phyloP scores from a whole-genome alignment of 2,888 invertebrate genomes.

The Agrotis clavis region DNA sequence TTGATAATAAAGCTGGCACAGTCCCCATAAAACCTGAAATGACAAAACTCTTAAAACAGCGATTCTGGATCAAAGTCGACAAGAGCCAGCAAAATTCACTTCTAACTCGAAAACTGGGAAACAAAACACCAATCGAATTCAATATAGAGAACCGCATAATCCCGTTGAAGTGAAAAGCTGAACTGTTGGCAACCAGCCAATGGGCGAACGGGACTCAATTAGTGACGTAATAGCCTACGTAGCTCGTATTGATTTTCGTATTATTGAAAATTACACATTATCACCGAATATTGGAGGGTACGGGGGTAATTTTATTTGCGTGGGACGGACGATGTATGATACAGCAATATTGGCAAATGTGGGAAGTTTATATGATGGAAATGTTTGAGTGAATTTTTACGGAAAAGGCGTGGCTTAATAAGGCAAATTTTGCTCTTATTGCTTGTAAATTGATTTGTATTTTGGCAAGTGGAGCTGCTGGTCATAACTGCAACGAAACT shows the following conservation, averaged over 20 bases:
- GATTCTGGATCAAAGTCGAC: conserved; percentile 37
- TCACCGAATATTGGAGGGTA: conserved; percentile 51
- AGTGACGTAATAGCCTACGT: conserved; percentile 78
- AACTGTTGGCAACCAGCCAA: conserved; percentile 74
- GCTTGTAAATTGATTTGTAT: background rate
- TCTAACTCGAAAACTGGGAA: conserved; percentile 60
- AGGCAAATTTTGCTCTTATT: background rate
- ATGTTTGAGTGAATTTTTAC: background rate
- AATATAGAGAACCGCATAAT: conserved; percentile 75
- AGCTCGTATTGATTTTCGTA: conserved; percentile 71
- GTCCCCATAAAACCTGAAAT: background rate
- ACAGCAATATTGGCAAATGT: conserved; percentile 1
- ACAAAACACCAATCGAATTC: conserved; percentile 65
- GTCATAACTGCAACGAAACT: background rate
- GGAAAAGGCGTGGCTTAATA: background rate
- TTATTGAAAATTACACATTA: conserved; percentile 68
- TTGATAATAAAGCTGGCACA: background rate
- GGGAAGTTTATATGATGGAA: background rate
- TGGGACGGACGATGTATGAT: conserved; percentile 16
- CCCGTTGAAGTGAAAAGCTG: conserved; percentile 81
- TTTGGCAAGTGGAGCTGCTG: background rate
- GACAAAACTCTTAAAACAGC: conserved; percentile 27
- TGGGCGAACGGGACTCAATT: conserved; percentile 75
- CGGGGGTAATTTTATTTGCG: conserved; percentile 49
- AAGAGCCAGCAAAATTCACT: conserved; percentile 45